Evolutionary conservation across 2,888 invertebrate species (phyloP).

Genomic region (Nomada lathburiana): DNA sequence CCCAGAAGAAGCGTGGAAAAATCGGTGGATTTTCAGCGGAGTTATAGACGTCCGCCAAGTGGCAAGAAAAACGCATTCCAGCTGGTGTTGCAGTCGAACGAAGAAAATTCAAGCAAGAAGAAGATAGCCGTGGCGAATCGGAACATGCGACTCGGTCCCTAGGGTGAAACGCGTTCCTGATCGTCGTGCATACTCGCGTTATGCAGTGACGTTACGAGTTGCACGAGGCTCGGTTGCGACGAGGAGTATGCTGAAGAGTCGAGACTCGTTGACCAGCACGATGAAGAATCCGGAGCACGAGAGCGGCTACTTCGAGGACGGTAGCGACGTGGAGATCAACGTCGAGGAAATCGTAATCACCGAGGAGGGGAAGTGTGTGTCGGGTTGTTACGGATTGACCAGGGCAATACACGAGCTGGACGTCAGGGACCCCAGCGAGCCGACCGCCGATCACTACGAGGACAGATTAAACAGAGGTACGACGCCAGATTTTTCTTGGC

Average conservation of each 20-base stretch:
- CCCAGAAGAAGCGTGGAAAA: not conserved
- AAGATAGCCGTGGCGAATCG: slow-evolving; percentile 3
- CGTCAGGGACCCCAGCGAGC: slow-evolving; percentile 76
- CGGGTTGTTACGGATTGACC: slow-evolving; percentile 65
- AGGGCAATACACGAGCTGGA: slow-evolving; percentile 77
- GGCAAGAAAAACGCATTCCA: not conserved
- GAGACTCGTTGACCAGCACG: slow-evolving; percentile 22
- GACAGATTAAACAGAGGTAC: slow-evolving; percentile 68
- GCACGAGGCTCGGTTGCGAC: not conserved
- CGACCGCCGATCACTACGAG: slow-evolving; percentile 55
- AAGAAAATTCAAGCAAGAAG: slow-evolving; percentile 1
- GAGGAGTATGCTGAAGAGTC: slow-evolving; percentile 21
- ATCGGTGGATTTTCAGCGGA: not conserved
- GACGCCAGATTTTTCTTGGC: not conserved
- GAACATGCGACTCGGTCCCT: slow-evolving; percentile 30
- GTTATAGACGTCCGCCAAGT: not conserved
- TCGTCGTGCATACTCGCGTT: not conserved
- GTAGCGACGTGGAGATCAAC: slow-evolving; percentile 83
- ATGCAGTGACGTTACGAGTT: slow-evolving; percentile 34
- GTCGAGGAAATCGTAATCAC: slow-evolving; percentile 67
- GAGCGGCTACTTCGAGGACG: slow-evolving; percentile 93
- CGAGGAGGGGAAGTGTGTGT: slow-evolving; percentile 56
- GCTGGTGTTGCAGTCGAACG: not conserved
- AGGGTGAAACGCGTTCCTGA: too few species aligned
- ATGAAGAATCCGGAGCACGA: slow-evolving; percentile 90